phyloP scores from a whole-genome alignment of 2,797 vertebrate species.

The Petrocephalus sullivani region DNA sequence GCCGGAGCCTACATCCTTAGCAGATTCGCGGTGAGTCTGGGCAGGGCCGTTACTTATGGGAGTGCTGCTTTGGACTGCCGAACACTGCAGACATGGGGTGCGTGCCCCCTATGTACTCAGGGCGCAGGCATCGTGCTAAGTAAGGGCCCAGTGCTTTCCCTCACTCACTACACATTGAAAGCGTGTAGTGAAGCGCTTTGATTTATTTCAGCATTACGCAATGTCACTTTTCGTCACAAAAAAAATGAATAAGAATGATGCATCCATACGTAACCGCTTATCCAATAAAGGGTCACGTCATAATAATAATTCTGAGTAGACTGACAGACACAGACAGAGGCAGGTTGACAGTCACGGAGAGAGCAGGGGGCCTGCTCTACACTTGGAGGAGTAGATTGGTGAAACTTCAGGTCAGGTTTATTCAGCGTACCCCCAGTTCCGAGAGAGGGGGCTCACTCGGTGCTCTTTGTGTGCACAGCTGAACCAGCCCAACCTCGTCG shows the following conservation, averaged over 20 bases:
- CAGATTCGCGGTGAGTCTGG: constrained; percentile 83
- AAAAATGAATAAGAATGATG: too few species aligned
- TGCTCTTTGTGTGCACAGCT: constrained; percentile 61
- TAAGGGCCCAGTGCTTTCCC: too few species aligned
- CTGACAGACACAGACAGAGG: too few species aligned
- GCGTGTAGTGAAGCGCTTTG: too few species aligned
- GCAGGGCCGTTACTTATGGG: not conserved
- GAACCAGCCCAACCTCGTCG: constrained; percentile 78
- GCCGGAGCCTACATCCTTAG: constrained; percentile 88
- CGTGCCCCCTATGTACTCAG: too few species aligned
- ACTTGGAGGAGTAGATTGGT: not conserved
- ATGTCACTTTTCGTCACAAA: too few species aligned
- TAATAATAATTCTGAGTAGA: not conserved
- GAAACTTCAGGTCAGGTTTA: not conserved
- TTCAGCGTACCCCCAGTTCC: not conserved
- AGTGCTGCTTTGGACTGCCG: not conserved
- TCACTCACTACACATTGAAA: not conserved
- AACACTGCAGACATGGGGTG: too few species aligned
- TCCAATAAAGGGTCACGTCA: too few species aligned
- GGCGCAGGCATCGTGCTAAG: not conserved
- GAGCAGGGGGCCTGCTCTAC: not conserved
- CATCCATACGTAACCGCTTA: too few species aligned
- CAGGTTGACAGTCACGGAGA: not conserved
- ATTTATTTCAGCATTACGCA: too few species aligned
- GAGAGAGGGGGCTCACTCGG: not conserved